Evolutionary conservation across 2,888 invertebrate genomes (phyloP).

Genomic region (Sphaerophoria rueppellii): DNA sequence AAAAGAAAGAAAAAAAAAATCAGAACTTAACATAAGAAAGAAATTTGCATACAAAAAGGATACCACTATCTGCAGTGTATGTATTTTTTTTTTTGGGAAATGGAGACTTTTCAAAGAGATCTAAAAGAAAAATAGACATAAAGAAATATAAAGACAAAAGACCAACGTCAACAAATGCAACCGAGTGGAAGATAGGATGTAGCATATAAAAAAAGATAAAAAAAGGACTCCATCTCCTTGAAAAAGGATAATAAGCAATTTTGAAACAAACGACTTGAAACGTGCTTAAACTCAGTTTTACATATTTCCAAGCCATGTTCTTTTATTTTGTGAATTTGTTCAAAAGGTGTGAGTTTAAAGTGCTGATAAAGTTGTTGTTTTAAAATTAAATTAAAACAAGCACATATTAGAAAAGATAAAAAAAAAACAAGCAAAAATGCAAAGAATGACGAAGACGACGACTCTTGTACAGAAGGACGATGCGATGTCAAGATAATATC

Average conservation of each 20-base stretch:
- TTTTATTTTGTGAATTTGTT: background rate
- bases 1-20: conserved; percentile 8
- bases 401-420: conserved; percentile 1
- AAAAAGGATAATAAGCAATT: conserved; percentile 26
- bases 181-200: conserved; percentile 23
- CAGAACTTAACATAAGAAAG: conserved; percentile 17
- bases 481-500: conserved; percentile 12
- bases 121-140: conserved; percentile 11
- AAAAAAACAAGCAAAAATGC: conserved; percentile 19
- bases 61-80: conserved; percentile 50
- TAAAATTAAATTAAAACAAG: conserved; percentile 48
- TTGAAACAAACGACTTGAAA: conserved; percentile 38
- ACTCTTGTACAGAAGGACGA: too few relatives aligned
- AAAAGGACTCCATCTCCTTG: conserved; percentile 14
- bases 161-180: conserved; percentile 40
- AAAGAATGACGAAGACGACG: conserved; percentile 4
- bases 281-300: conserved; percentile 51
- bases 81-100: background rate
- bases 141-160: conserved; percentile 8
- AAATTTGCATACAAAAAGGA: conserved; percentile 67
- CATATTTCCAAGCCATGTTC: conserved; percentile 11
- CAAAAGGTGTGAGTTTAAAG: conserved; percentile 21
- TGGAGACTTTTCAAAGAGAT: conserved; percentile 8
- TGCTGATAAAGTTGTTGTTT: conserved; percentile 41
- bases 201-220: conserved; percentile 7